phyloP scores from a whole-genome alignment of 2,113 vertebrate species.

The Chaetodon trifascialis region DNA sequence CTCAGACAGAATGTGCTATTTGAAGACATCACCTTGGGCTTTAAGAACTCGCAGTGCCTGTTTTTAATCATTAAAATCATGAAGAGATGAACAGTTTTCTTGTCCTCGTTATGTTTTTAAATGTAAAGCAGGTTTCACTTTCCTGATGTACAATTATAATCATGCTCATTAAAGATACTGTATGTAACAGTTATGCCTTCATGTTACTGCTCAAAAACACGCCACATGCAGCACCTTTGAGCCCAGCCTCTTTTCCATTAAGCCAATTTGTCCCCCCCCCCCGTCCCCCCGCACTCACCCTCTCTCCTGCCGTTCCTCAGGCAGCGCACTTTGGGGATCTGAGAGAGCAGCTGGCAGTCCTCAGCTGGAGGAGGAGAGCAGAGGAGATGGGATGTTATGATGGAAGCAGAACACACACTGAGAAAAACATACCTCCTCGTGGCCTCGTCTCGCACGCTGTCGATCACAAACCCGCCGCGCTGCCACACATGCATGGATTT shows the following conservation, averaged over 20 bases:
- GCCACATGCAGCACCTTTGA: neutral
- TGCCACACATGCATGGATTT: neutral
- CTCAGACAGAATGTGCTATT: neutral
- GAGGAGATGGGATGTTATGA: slow-evolving; percentile 56
- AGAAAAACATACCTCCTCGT: slow-evolving; percentile 21
- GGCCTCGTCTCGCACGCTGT: slow-evolving; percentile 24
- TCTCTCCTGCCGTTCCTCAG: slow-evolving; percentile 92
- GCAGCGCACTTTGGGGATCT: slow-evolving; percentile 96
- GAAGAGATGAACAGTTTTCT: too few relatives aligned
- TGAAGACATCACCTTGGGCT: neutral
- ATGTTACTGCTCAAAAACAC: neutral
- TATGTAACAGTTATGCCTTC: neutral
- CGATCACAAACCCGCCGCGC: slow-evolving; percentile 22
- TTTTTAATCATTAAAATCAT: too few relatives aligned
- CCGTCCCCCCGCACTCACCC: slow-evolving; percentile 84
- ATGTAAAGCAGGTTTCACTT: neutral
- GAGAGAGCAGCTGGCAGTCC: slow-evolving; percentile 95
- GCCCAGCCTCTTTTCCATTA: neutral
- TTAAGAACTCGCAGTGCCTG: too few relatives aligned
- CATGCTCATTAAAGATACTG: neutral
- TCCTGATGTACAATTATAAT: too few relatives aligned
- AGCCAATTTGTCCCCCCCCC: neutral
- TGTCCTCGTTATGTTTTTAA: neutral
- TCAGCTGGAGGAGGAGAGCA: slow-evolving; percentile 86
- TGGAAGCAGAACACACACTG: slow-evolving; percentile 46